Conservation (phyloP, 53 echinoderm and acorn worm species). For the Patiria pectinifera region DNA sequence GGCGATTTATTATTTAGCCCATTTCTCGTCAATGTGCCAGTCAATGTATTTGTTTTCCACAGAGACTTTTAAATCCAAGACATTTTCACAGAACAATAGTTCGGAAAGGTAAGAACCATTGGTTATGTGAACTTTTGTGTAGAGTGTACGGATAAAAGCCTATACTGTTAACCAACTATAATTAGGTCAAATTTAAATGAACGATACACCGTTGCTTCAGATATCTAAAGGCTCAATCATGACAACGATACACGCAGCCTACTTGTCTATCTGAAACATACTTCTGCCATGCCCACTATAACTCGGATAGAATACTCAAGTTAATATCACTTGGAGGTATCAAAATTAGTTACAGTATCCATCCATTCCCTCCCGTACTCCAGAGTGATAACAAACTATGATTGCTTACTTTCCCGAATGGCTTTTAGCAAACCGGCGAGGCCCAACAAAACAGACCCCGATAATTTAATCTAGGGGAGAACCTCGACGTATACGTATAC, state of each 20-base stretch:
- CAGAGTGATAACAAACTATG: slow-evolving; percentile 35
- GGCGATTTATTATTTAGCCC: not conserved
- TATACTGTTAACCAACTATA: too few species aligned
- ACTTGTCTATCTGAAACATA: not conserved
- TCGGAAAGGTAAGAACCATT: not conserved
- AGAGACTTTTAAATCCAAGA: not conserved
- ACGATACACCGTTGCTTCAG: not conserved
- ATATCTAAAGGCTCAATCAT: not conserved
- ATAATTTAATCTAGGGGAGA: slow-evolving; percentile 45
- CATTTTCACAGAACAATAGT: not conserved
- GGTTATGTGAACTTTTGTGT: too few species aligned
- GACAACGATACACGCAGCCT: not conserved
- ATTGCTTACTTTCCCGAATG: slow-evolving; percentile 49
- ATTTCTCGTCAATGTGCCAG: not conserved
- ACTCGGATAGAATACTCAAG: slow-evolving; percentile 13
- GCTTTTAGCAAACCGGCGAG: slow-evolving; percentile 54
- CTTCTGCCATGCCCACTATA: not conserved
- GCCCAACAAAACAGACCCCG: slow-evolving; percentile 45
- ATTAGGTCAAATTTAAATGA: too few species aligned
- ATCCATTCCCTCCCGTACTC: slow-evolving; percentile 31
- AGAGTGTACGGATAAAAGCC: too few species aligned
- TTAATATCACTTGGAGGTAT: slow-evolving; percentile 51
- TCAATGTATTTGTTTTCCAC: not conserved
- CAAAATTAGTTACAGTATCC: slow-evolving; percentile 43
- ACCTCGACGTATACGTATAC: not conserved